A percentile compares a stretch with the other conserved stretches of the same genome.
Conservation (phyloP, 2,797 vertebrate species). For the Danio choprae region DNA sequence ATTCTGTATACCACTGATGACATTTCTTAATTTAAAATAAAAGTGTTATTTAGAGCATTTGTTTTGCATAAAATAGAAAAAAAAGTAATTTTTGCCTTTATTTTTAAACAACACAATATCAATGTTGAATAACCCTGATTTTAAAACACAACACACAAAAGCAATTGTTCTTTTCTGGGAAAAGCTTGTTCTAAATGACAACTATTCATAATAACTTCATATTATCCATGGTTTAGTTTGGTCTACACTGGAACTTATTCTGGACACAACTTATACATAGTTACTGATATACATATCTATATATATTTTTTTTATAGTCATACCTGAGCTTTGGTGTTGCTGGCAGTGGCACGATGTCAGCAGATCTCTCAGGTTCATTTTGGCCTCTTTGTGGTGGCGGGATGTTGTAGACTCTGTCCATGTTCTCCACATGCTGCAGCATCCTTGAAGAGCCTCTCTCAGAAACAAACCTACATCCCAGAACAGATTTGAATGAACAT, state of each 20-base stretch:
- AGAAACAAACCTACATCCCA: slow-evolving; percentile 81
- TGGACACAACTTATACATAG: neutral
- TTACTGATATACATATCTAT: neutral
- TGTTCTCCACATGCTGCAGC: slow-evolving; percentile 85
- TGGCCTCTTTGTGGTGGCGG: slow-evolving; percentile 68
- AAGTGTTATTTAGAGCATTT: too few species aligned
- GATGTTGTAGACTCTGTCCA: slow-evolving; percentile 84
- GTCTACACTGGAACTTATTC: neutral
- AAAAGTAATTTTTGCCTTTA: too few species aligned
- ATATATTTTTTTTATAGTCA: neutral
- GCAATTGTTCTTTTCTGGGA: too few species aligned
- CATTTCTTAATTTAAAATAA: too few species aligned
- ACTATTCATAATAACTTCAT: too few species aligned
- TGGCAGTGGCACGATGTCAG: slow-evolving; percentile 59
- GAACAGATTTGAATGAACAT: slow-evolving; percentile 15
- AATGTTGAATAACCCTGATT: too few species aligned
- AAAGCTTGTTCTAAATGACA: too few species aligned
- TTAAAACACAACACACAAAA: too few species aligned
- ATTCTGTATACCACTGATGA: too few species aligned
- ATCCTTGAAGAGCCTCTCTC: slow-evolving; percentile 83
- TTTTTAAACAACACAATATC: too few species aligned
- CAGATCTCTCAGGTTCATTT: slow-evolving; percentile 52
- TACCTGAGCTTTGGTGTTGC: slow-evolving; percentile 76
- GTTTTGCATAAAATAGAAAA: too few species aligned
- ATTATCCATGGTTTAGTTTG: too few species aligned